Evolutionary conservation across 92 coral and sea anemone species (phyloP).

Genomic region (Bergia sp.): DNA sequence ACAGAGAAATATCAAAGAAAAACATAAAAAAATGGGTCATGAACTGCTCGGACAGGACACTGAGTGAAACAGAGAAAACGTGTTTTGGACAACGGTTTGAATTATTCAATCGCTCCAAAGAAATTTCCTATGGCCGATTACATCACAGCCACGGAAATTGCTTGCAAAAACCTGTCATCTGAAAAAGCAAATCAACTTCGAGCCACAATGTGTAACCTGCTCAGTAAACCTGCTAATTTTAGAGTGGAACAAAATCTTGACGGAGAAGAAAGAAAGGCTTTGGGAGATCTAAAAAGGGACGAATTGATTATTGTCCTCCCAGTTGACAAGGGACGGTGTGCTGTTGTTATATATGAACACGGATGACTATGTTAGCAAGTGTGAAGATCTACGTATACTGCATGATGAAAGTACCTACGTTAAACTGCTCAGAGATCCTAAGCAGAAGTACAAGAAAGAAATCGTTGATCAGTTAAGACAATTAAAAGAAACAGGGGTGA

Average conservation of each 20-base stretch:
- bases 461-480: no score
- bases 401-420: not conserved
- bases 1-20: constrained; percentile 2
- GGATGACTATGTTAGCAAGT: constrained; percentile 5
- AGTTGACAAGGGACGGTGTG: not conserved
- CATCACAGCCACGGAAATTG: constrained; percentile 28
- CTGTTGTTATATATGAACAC: constrained; percentile 12
- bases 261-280: not conserved
- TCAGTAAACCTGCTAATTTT: constrained; percentile 2
- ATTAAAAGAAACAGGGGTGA: not conserved
- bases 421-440: not conserved
- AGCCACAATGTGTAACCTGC: constrained; percentile 23
- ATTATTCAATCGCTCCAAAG: not conserved
- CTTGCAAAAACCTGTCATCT: constrained; percentile 16
- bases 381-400: not conserved
- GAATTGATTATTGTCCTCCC: constrained; percentile 8
- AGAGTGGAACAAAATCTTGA: constrained; percentile 22
- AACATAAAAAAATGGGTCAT: not conserved
- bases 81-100: constrained; percentile 33
- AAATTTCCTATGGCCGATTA: constrained; percentile 25
- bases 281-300: not conserved
- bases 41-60: constrained; percentile 1
- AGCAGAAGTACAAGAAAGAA: constrained; percentile 8
- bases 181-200: constrained; percentile 26
- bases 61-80: not conserved